Evolutionary conservation across 2,797 vertebrate species (phyloP), one percentile per base, ranked within the genome.

Genomic region (Anas flavirostris): DNA sequence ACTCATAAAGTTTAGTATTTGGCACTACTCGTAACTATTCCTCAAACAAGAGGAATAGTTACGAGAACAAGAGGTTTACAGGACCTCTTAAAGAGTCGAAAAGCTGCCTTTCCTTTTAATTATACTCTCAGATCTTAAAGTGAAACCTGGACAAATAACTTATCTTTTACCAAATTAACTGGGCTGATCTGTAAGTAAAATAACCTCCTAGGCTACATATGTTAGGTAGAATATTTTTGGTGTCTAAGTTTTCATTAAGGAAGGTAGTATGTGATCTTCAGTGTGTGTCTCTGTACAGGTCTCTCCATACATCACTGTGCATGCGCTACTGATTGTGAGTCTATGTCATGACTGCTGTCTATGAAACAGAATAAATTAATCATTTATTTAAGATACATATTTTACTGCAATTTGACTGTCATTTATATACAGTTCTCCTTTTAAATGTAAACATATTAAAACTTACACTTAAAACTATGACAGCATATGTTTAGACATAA

Each of bases 391-490:
- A 94, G 76, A 83, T 55, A 19, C 3, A 46, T 79, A 22, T 91
- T 91, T 82, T 72, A 58, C 64, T 55, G 66, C 16, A 46, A 33
- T 72, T 91, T 82, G 41, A 46, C 84, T 87, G 69, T 72, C 85
- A 94, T 82, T 82, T 88, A 50, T 73, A 87, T 78, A 91, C 50
- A 78, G 80, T 28, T 81, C 59, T 92, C 62, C 22, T 58, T 81
- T 62, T 35, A 93, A 84, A 70, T 77, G 50, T 72, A 92, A 90
- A 90, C 62, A 68, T 37, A 82, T 46, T 96, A 86, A 90, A 96
- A 80, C 50, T 85, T 82, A 77, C 70, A 83, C 37, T 78, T 75
- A 68, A 91, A 93, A 72, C 37, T 81, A 88, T 77, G 75, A 22
- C 55, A 94, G 33, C 91, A 75, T 94, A 78, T 92, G 55, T 91